Base-by-base conservation (phyloP, 2,113 vertebrate genomes). In the Ivindomyrus marchei region DNA sequence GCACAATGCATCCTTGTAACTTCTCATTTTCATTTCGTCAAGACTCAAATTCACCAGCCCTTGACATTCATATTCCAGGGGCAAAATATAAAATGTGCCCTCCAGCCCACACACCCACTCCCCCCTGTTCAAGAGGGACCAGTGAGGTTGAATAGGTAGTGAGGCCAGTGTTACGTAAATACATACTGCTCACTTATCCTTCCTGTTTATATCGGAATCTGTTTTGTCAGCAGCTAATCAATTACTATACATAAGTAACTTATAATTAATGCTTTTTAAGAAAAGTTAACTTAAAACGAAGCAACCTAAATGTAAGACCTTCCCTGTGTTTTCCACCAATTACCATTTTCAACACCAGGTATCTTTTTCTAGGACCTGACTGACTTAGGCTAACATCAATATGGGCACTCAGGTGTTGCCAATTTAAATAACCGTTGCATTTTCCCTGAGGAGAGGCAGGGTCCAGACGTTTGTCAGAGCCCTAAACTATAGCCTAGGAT, bases 11-110 rank as follows among this genome's bases (percentile, higher is more conserved):
- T 24, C 84, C 77, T 58, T 42, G 1, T 15, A 89, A 58, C 39
- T 85, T 58, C 89, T 89, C 50, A 31, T 89, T 89, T 89, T 85
- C 89, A 62, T 50, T 85, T 62, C 2, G 5, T 3, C 39, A 85
- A 47, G 46, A 8, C 24, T 47, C 46, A 17, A 46, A 13, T 62
- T 45, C 88, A 47, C 88, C 46, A 88, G 58, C 45, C 45, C 45
- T 15, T 15, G 21, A 27, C 42, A 42, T 70, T 70, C 50, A 74
- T 62, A 70, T 74, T 74, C 70, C 88, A 74, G 45, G 47, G 56
- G 58, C 58, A 74, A 74, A 31, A n/a, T 62, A 62, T 62, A 5
- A 62, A 62, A 62, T 5, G 19, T 6, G 53, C 3, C 62, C 62
- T 24, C 21, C 56, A 1, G 6, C 56, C 56, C 24, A 3, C 21